Evolutionary conservation across 1,140 invertebrate species (phyloP).

Genomic region (Penaeus vannamei): DNA sequence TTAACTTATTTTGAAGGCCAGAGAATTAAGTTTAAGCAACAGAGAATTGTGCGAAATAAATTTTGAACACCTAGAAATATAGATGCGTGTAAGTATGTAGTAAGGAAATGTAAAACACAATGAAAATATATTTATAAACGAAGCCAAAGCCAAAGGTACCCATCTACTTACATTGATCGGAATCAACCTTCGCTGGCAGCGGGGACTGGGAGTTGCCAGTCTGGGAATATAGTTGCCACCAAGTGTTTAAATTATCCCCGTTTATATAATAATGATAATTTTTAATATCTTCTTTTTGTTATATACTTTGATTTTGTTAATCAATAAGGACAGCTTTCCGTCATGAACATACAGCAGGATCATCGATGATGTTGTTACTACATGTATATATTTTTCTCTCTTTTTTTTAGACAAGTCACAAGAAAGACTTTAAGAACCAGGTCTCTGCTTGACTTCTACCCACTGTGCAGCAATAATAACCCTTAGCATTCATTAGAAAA

Average conservation of each 20-base stretch:
- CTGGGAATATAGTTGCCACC: conserved; percentile 48
- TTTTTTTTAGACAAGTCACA: too few species aligned
- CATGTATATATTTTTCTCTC: too few species aligned
- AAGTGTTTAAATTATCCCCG: conserved; percentile 62
- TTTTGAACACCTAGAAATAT: neutral
- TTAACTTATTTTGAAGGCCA: conserved; percentile 45
- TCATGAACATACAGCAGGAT: too few species aligned
- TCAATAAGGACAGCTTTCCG: too few species aligned
- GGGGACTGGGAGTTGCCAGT: conserved; percentile 57
- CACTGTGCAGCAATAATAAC: too few species aligned
- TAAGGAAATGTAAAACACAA: neutral
- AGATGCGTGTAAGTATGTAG: neutral
- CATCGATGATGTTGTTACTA: too few species aligned
- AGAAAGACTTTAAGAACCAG: too few species aligned
- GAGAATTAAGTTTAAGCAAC: neutral
- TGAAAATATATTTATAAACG: conserved; percentile 33
- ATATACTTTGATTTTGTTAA: conserved; percentile 37
- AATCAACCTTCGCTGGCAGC: conserved; percentile 61
- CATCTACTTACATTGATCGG: conserved; percentile 58
- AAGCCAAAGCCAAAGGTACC: conserved; percentile 61
- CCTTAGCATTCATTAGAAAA: too few species aligned
- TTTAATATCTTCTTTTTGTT: conserved; percentile 53
- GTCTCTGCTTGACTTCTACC: too few species aligned
- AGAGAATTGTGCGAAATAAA: too few species aligned
- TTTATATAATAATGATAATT: conserved; percentile 63